Conservation (phyloP, 2,797 vertebrate species). For the Pampus argenteus region DNA sequence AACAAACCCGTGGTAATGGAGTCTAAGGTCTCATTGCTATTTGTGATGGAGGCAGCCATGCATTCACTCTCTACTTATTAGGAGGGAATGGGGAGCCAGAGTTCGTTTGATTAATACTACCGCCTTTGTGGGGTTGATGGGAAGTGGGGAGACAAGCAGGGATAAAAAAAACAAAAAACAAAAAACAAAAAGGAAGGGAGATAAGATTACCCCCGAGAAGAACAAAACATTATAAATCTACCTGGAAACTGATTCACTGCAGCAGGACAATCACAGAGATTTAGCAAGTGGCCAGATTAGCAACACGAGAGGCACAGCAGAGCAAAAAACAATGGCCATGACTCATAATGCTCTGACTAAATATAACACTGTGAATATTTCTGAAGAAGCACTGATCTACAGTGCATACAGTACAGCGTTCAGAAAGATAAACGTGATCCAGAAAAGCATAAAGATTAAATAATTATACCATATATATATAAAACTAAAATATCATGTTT, state of each 20-base stretch:
- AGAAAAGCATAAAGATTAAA: slow-evolving; percentile 17
- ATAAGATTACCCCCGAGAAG: slow-evolving; percentile 61
- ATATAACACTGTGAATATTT: slow-evolving; percentile 67
- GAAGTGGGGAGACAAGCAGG: slow-evolving; percentile 50
- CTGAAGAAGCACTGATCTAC: slow-evolving; percentile 36
- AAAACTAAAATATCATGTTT: too few species aligned
- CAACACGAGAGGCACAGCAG: slow-evolving; percentile 55
- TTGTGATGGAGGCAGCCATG: slow-evolving; percentile 80
- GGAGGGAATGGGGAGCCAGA: slow-evolving; percentile 74
- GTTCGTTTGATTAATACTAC: slow-evolving; percentile 79
- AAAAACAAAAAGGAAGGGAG: slow-evolving; percentile 29
- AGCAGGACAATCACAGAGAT: slow-evolving; percentile 67
- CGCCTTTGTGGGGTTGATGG: slow-evolving; percentile 53
- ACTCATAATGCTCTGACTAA: slow-evolving; percentile 75
- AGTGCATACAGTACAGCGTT: slow-evolving; percentile 37
- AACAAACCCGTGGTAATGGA: slow-evolving; percentile 80
- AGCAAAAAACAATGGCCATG: slow-evolving; percentile 74
- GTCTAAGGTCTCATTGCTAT: slow-evolving; percentile 80
- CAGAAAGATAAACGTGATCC: slow-evolving; percentile 39
- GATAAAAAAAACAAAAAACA: slow-evolving; percentile 21
- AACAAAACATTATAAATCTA: slow-evolving; percentile 72
- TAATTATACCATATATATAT: too few species aligned
- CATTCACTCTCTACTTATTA: slow-evolving; percentile 81
- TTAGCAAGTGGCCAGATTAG: slow-evolving; percentile 71
- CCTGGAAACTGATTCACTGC: slow-evolving; percentile 69